phyloP scores from a whole-genome alignment of 2,113 vertebrate genomes.

The Verasper variegatus region DNA sequence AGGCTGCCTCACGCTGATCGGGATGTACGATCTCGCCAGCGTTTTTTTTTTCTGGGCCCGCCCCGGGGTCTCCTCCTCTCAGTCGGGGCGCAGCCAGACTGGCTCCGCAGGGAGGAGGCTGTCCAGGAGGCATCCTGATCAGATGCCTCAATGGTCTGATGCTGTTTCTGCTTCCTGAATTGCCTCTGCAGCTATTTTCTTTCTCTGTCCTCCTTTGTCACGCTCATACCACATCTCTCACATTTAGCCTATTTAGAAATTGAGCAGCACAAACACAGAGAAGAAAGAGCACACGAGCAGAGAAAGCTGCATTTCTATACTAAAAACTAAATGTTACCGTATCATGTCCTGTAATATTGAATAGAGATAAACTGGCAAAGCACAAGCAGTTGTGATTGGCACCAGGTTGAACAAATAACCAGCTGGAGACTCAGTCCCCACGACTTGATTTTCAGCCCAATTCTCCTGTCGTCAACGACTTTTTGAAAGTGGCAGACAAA shows the following conservation, averaged over 20 bases:
- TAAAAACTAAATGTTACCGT: conserved; percentile 35
- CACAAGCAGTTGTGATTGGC: conserved; percentile 34
- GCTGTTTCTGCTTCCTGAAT: conserved; percentile 9
- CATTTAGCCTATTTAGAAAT: conserved; percentile 49
- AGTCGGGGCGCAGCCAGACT: conserved; percentile 48
- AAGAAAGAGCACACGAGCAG: conserved; percentile 1
- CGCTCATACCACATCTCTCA: conserved; percentile 25
- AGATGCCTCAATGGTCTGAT: conserved; percentile 20
- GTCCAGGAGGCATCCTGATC: conserved; percentile 38
- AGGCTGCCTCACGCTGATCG: conserved; percentile 18
- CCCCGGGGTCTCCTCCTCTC: conserved; percentile 42
- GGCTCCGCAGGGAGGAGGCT: conserved; percentile 24
- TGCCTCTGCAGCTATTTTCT: conserved; percentile 30
- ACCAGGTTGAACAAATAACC: conserved; percentile 28
- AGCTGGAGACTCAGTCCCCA: conserved; percentile 16
- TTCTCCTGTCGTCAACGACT: too few relatives aligned
- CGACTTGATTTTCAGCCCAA: too few relatives aligned
- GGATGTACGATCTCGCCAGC: conserved; percentile 52
- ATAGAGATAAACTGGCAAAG: conserved; percentile 18
- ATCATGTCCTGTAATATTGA: conserved; percentile 53
- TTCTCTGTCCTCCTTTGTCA: conserved; percentile 22
- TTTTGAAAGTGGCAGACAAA: neutral
- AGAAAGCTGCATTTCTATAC: conserved; percentile 26
- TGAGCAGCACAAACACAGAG: conserved; percentile 34
- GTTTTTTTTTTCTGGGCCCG: conserved; percentile 34